Evolutionary conservation across 2,797 vertebrate species (phyloP), one percentile per base, ranked within the genome.

Genomic region (Siniperca scherzeri): DNA sequence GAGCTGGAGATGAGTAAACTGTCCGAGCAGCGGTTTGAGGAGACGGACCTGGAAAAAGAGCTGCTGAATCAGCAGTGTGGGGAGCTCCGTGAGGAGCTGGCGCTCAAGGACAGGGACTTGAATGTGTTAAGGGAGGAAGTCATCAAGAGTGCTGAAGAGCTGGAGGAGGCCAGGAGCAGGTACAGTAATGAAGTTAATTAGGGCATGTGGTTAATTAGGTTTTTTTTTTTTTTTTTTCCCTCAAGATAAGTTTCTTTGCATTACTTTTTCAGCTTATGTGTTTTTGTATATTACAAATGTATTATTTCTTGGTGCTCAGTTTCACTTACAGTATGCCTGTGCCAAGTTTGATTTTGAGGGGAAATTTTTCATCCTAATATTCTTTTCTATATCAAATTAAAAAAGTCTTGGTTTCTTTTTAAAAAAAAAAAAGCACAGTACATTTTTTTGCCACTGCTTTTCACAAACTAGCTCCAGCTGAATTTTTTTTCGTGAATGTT

Each of bases 121-220:
- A 81, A 90, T n/a, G 86, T 95, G 67, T 88, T 96, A 14, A 89
- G 81, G 33, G 91, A 95, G 71, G 94, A 96, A 87, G 87, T 97
- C 70, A 57, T 84, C 27, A 92, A 87, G 52, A 95, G 90, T 27
- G 91, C 90, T 0, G 93, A 94, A 76, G 94, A 96, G 25, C 78
- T 95, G 13, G 94, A 95, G 55, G 96, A 96, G 85, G 94, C 95
- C 67, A 91, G 88, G 86, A 92, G 67, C 92, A 94, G 94, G 95
- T 78, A 71, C 40, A 44, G 25, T 94, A 69, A 77, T 25, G 4
- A 55, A 25, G 56, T 72, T 69, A 57, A 64, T 57, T 19, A 53
- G 12, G 22, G 3, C 2, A 59, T 71, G 3, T 69, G 22, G 5
- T 66, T 74, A 1, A 56, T 73, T n/a, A 21, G 17, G 3, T 36